Conservation (phyloP, 2,797 vertebrate genomes). For the Morus bassanus region DNA sequence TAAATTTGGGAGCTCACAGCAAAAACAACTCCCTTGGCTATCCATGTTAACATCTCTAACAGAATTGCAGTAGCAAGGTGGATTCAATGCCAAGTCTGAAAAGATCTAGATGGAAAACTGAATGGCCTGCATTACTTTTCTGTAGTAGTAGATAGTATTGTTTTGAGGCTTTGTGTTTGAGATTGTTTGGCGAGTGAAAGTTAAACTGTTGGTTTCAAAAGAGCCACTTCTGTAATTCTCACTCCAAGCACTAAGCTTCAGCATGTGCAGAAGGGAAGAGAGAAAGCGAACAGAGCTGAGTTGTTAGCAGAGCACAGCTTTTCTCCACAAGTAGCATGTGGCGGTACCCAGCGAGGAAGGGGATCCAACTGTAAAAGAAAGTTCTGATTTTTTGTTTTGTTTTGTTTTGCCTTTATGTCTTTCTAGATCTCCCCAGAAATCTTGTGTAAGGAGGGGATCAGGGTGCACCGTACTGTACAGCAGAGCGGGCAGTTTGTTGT, state of each 20-base stretch:
- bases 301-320: not conserved
- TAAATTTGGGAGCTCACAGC: not conserved
- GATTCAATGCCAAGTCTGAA: not conserved
- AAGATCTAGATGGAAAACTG: not conserved
- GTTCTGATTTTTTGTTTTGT: not conserved
- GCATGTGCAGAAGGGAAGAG: not conserved
- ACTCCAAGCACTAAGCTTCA: not conserved
- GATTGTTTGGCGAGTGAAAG: not conserved
- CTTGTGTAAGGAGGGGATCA: slow-evolving; percentile 94
- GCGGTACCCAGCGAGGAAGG: not conserved
- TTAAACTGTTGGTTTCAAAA: not conserved
- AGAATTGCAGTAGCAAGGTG: not conserved
- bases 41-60: not conserved
- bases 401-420: not conserved
- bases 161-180: not conserved
- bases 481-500: slow-evolving; percentile 96
- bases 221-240: not conserved
- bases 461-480: slow-evolving; percentile 96
- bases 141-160: not conserved
- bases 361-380: not conserved
- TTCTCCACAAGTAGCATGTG: not conserved
- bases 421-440: slow-evolving; percentile 96
- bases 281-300: not conserved
- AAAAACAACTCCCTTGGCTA: not conserved
- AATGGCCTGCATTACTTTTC: not conserved